Base-by-base conservation (phyloP, 2,797 vertebrate genomes). In the Thripadectes ignobilis region DNA sequence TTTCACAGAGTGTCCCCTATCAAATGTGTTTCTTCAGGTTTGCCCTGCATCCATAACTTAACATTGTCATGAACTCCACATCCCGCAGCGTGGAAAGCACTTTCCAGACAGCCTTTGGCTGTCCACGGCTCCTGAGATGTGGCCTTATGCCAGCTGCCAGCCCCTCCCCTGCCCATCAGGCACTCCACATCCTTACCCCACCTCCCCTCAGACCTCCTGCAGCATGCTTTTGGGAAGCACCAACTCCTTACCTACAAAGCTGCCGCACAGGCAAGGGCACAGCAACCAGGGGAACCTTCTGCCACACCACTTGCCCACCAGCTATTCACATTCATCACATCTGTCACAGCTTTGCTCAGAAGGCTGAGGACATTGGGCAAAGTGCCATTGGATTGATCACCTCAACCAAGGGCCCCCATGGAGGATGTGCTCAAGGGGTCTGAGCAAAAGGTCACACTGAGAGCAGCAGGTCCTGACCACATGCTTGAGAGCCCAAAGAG, bases 301-400 rank as follows among this genome's bases (percentile, higher is more conserved):
- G 63, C 39, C 39, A 43, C 5, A 32, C 3, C 0, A 2, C 14
- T 49, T 2, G 0, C 29, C 61, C 38, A 24, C 5, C 36, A 63
- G 13, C 14, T 49, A 67, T 6, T 39, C 32, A 54, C 71, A 54
- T 5, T 45, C 9, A 2, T 24, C 27, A 1, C 12, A 49, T 3
- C 29, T 66, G 24, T 23, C 18, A 38, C 45, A 75, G 21, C 10
- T 82, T 55, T 63, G 21, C 27, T 78, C 23, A 26, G 32, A 76
- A 58, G 8, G n/a, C 38, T 0, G 1, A 5, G 15, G 38, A 63
- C 41, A 46, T 27, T 27, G 15, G n/a, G 26, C 38, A 58, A 57
- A 73, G 38, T 39, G 12, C 9, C 43, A 63, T 1, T 14, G 18
- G n/a, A 46, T 12, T 23, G 68, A 88, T 41, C 26, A 22, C 2